These are phyloP conservation scores for Lamproptera curius DNA, from an alignment of 2,888 invertebrate species.

Conservation along the genomic window DNA sequence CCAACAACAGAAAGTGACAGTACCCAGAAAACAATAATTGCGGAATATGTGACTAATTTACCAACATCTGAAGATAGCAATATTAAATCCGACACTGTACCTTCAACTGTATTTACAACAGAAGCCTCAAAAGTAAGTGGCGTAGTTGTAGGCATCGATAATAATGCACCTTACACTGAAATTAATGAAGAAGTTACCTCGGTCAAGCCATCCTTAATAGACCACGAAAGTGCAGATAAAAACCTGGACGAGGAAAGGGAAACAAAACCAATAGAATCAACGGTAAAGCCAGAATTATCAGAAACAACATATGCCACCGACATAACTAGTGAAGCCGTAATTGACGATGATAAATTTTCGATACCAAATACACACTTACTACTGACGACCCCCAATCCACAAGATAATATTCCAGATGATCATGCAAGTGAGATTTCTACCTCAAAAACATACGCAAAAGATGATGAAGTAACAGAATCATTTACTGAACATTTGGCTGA, in stretches of 20 bases:
- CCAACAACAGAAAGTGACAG: constrained; percentile 5
- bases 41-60: constrained; percentile 2
- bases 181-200: constrained; percentile 1
- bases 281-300: neutral
- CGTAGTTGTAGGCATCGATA: neutral
- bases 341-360: neutral
- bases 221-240: too few species aligned
- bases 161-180: too few species aligned
- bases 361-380: neutral
- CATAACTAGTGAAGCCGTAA: neutral
- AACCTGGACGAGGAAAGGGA: too few species aligned
- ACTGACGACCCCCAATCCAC: neutral
- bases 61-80: neutral
- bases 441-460: neutral
- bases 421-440: constrained; percentile 8
- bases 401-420: neutral
- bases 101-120: constrained; percentile 1
- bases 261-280: constrained; percentile 5
- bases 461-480: constrained; percentile 1
- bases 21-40: constrained; percentile 4
- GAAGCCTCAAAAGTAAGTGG: constrained; percentile 2
- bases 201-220: too few species aligned
- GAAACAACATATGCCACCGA: neutral
- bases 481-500: constrained; percentile 5
- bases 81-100: constrained; percentile 4